These are phyloP conservation scores for Tapirus indicus DNA, from an alignment of 2,797 vertebrate genomes.

Conservation along the genomic window DNA sequence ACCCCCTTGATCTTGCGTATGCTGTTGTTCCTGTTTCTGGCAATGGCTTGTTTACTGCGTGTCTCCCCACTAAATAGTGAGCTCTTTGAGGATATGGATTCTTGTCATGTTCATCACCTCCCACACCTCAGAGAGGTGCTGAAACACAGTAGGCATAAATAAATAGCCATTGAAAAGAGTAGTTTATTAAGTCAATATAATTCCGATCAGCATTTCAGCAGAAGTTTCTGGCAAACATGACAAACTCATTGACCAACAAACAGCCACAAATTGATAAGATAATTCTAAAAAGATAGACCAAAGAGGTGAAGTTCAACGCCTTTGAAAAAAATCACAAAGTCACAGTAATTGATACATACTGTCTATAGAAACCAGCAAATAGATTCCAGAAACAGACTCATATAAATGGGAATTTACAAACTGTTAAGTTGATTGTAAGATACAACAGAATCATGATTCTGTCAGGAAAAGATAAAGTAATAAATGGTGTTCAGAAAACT, in stretches of 20 bases:
- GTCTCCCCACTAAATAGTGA: background rate
- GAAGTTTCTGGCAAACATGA: constrained; percentile 6
- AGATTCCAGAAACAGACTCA: background rate
- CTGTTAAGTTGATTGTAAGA: background rate
- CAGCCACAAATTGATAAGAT: background rate
- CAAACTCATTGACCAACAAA: constrained; percentile 43
- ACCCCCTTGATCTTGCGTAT: background rate
- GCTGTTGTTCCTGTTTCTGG: background rate
- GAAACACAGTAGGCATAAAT: background rate
- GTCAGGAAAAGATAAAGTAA: constrained; percentile 8
- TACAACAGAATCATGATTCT: background rate
- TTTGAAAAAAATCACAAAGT: background rate
- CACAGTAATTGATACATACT: background rate
- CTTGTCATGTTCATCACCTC: background rate
- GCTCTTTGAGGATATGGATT: background rate
- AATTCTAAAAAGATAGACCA: background rate
- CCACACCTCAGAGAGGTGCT: constrained; percentile 25
- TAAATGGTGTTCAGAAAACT: constrained; percentile 39
- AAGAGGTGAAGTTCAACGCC: background rate
- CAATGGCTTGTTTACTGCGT: background rate
- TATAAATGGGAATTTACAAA: background rate
- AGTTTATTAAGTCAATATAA: background rate
- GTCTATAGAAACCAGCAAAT: background rate
- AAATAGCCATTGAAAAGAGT: constrained; percentile 6
- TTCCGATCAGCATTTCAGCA: background rate